These are phyloP conservation scores for Spinus olivaceus DNA, from an alignment of 2,797 vertebrate species.

Conservation along the genomic window DNA sequence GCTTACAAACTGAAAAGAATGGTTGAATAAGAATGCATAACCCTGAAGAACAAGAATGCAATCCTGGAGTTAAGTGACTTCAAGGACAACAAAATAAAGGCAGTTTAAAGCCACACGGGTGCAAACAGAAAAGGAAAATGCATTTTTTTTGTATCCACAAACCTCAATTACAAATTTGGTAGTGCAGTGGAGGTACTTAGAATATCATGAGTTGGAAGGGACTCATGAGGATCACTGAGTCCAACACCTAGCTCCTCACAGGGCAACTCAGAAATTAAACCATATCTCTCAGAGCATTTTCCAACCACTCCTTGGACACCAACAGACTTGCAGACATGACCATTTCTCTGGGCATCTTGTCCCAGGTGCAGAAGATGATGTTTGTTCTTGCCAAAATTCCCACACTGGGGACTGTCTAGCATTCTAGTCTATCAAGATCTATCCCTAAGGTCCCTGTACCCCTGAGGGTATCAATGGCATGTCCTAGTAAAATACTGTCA, in stretches of 20 bases:
- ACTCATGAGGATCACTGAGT: not conserved
- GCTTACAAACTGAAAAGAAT: not conserved
- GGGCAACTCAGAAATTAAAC: not conserved
- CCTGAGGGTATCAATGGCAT: accelerated
- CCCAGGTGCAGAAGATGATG: not conserved
- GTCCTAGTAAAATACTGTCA: not conserved
- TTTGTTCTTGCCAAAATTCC: not conserved
- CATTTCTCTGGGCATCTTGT: not conserved
- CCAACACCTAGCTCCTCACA: not conserved
- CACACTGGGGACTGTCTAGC: not conserved
- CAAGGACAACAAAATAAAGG: not conserved
- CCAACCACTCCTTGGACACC: not conserved
- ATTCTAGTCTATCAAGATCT: not conserved
- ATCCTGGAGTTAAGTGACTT: not conserved
- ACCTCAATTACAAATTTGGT: not conserved
- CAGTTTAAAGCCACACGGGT: not conserved
- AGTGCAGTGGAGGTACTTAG: not conserved
- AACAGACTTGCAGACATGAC: not conserved
- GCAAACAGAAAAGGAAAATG: not conserved
- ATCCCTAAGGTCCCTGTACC: not conserved
- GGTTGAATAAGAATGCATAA: not conserved
- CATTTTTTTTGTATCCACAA: not conserved
- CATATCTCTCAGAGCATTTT: not conserved
- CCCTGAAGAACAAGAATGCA: not conserved
- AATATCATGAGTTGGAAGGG: not conserved